Percentiles rank a stretch among this genome's conserved stretches.
phyloP scores from a whole-genome alignment of 92 coral and sea anemone genomes.

The Meandrina meandrites region DNA sequence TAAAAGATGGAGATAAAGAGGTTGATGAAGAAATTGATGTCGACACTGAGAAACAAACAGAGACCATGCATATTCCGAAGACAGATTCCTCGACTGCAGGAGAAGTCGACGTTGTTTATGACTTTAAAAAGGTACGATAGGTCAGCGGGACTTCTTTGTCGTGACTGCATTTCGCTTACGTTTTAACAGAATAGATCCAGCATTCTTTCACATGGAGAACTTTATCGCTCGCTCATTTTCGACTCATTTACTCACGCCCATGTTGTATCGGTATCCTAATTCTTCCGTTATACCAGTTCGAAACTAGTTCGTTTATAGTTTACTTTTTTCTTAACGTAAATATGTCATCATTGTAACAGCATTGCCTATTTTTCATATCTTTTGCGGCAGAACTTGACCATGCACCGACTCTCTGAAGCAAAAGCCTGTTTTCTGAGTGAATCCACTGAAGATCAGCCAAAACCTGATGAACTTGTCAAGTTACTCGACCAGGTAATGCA shows the following conservation, averaged over 20 bases:
- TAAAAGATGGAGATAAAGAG: slow-evolving; percentile 10
- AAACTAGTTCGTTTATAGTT: no score
- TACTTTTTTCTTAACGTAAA: no score
- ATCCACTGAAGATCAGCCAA: slow-evolving; percentile 7
- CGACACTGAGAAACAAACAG: slow-evolving; percentile 26
- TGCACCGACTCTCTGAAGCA: neutral
- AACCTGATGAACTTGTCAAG: neutral
- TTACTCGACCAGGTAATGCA: neutral
- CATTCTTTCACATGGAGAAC: no score
- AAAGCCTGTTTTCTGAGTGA: slow-evolving; percentile 30
- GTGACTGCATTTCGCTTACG: no score
- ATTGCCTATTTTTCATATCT: neutral
- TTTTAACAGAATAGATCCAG: no score
- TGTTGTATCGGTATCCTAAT: no score
- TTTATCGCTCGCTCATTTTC: no score
- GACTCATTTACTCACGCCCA: no score
- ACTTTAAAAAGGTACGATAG: slow-evolving; percentile 6
- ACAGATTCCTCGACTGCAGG: neutral
- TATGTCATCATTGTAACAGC: no score
- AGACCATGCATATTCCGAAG: slow-evolving; percentile 3
- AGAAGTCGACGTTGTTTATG: slow-evolving; percentile 20
- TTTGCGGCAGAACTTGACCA: slow-evolving; percentile 6
- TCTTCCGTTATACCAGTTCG: no score
- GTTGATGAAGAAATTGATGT: neutral
- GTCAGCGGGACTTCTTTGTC: no score